Evolutionary conservation across 2,797 vertebrate genomes (phyloP).

Genomic region (Hydrophis major): DNA sequence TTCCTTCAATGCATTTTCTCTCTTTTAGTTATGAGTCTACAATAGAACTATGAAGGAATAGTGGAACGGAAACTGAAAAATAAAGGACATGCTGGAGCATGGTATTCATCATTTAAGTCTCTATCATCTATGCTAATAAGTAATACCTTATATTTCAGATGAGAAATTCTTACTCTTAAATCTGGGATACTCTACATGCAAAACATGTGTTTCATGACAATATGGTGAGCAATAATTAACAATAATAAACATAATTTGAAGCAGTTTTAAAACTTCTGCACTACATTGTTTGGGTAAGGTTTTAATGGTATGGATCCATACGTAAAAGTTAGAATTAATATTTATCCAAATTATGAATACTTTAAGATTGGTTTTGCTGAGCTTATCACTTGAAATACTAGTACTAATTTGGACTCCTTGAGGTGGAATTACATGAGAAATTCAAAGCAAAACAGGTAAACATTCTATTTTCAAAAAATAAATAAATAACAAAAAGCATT

Average conservation of each 20-base stretch:
- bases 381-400: neutral
- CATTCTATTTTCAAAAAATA: slow-evolving; percentile 31
- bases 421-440: neutral
- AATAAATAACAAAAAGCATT: slow-evolving; percentile 36
- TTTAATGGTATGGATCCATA: neutral
- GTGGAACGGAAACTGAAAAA: neutral
- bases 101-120: neutral
- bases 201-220: neutral
- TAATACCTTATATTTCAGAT: neutral
- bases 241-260: too few species aligned
- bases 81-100: neutral
- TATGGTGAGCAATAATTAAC: neutral
- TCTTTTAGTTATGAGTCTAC: neutral
- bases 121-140: neutral
- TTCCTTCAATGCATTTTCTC: neutral
- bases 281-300: too few species aligned
- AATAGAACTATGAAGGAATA: neutral
- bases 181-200: neutral
- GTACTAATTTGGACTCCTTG: neutral
- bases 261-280: too few species aligned
- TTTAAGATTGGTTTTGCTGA: neutral
- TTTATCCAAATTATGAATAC: neutral
- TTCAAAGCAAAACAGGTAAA: neutral
- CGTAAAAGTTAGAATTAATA: neutral
- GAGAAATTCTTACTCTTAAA: neutral